These are phyloP conservation scores for Platynereis dumerilii DNA, from an alignment of 2,888 invertebrate species.

Conservation along the genomic window DNA sequence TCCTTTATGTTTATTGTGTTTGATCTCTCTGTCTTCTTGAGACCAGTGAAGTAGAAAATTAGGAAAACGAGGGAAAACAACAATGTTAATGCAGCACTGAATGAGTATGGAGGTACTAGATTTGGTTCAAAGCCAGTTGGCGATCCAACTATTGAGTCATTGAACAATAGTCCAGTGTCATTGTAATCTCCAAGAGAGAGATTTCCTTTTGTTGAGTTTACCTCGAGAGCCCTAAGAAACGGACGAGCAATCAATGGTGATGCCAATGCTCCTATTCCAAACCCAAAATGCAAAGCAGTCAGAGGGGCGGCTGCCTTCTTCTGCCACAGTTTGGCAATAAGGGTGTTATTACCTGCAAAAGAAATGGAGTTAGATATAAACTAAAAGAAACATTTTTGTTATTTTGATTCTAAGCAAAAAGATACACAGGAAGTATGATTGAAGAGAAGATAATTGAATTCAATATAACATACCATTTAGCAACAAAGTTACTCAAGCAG, in stretches of 20 bases:
- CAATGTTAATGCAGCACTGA: neutral
- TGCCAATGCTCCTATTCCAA: slow-evolving; percentile 28
- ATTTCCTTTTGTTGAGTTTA: neutral
- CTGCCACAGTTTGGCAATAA: slow-evolving; percentile 23
- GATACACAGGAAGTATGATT: too few relatives aligned
- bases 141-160: neutral
- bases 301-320: slow-evolving; percentile 24
- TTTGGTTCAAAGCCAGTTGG: neutral
- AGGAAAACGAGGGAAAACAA: neutral
- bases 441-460: too few relatives aligned
- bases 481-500: too few relatives aligned
- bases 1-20: too few relatives aligned
- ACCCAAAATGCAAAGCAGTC: slow-evolving; percentile 26
- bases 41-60: neutral
- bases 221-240: slow-evolving; percentile 12
- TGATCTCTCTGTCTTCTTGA: too few relatives aligned
- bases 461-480: too few relatives aligned
- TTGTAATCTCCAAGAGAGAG: too few relatives aligned
- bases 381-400: neutral
- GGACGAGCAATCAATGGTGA: slow-evolving; percentile 28
- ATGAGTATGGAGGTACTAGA: neutral
- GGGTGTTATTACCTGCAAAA: slow-evolving; percentile 18
- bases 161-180: neutral
- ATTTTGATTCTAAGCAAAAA: too few relatives aligned
- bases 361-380: neutral